These are phyloP conservation scores for Onychostruthus taczanowskii DNA, from an alignment of 2,113 vertebrate genomes.

Conservation along the genomic window DNA sequence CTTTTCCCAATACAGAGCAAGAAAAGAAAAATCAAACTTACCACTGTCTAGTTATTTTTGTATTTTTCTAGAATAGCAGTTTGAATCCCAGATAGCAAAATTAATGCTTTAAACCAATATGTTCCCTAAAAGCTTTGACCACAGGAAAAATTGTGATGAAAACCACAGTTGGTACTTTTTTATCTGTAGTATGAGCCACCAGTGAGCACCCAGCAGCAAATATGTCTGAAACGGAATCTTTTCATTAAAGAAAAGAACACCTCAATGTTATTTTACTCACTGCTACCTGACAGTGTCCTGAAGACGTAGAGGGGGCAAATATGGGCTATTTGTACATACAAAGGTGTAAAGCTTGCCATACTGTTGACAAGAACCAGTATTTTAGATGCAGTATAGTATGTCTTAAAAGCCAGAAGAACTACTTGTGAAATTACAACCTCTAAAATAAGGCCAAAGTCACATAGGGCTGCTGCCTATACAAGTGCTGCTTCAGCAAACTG, in stretches of 20 bases:
- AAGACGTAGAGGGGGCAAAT: neutral
- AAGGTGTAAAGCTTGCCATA: neutral
- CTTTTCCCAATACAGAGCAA: neutral
- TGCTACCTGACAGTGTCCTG: neutral
- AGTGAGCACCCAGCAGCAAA: neutral
- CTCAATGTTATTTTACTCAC: neutral
- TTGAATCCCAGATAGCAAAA: neutral
- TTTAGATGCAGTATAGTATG: neutral
- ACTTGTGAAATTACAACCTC: neutral
- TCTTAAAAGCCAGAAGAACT: neutral
- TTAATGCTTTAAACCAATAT: neutral
- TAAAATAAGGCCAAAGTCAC: neutral
- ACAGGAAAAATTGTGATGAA: neutral
- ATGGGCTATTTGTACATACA: neutral
- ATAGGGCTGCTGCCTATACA: neutral
- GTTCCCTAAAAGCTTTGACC: neutral
- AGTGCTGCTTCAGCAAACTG: neutral
- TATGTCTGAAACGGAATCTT: neutral
- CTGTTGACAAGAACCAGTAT: neutral
- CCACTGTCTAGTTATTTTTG: neutral
- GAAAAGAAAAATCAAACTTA: neutral
- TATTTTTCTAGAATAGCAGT: neutral
- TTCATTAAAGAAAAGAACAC: neutral
- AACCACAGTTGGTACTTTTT: neutral
- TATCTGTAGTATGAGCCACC: neutral